Conservation (phyloP, 1,140 invertebrate species). For the Galleria mellonella region DNA sequence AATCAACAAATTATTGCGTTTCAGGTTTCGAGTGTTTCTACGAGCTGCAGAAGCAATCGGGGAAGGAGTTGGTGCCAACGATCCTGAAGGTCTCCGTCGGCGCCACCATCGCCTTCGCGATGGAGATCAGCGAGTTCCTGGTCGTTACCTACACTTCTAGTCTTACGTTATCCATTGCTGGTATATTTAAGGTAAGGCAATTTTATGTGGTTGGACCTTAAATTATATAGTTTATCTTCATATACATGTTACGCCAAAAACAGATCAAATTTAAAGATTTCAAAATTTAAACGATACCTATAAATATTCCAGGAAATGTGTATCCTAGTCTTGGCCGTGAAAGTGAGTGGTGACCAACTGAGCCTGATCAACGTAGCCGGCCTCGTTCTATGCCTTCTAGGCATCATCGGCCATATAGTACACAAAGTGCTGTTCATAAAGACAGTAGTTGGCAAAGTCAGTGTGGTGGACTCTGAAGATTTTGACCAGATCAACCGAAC, state of each 20-base stretch:
- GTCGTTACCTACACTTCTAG: slow-evolving; percentile 97
- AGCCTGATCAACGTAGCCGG: slow-evolving; percentile 90
- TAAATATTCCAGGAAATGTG: slow-evolving; percentile 86
- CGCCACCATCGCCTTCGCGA: slow-evolving; percentile 92
- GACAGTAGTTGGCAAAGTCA: slow-evolving; percentile 35
- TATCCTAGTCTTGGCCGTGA: slow-evolving; percentile 89
- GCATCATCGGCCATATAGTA: slow-evolving; percentile 90
- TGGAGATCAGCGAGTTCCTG: slow-evolving; percentile 97
- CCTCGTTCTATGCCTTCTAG: slow-evolving; percentile 89
- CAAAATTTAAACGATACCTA: too few relatives aligned
- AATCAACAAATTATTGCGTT: too few relatives aligned
- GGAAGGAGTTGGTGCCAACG: slow-evolving; percentile 40
- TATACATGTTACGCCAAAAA: too few relatives aligned
- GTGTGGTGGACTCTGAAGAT: slow-evolving; percentile 39
- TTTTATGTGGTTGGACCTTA: too few relatives aligned
- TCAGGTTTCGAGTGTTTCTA: slow-evolving; percentile 51
- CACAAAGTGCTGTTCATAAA: slow-evolving; percentile 79
- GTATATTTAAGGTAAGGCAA: slow-evolving; percentile 97
- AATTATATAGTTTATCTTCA: too few relatives aligned
- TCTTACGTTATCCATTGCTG: slow-evolving; percentile 95
- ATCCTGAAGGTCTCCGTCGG: slow-evolving; percentile 78
- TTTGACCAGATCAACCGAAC: slow-evolving; percentile 32
- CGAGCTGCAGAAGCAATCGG: slow-evolving; percentile 17
- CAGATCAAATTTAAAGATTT: too few relatives aligned
- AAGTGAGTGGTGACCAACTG: slow-evolving; percentile 89